These are phyloP conservation scores for Sebastes ruberrimus DNA, from an alignment of 2,797 vertebrate genomes.

Conservation along the genomic window DNA sequence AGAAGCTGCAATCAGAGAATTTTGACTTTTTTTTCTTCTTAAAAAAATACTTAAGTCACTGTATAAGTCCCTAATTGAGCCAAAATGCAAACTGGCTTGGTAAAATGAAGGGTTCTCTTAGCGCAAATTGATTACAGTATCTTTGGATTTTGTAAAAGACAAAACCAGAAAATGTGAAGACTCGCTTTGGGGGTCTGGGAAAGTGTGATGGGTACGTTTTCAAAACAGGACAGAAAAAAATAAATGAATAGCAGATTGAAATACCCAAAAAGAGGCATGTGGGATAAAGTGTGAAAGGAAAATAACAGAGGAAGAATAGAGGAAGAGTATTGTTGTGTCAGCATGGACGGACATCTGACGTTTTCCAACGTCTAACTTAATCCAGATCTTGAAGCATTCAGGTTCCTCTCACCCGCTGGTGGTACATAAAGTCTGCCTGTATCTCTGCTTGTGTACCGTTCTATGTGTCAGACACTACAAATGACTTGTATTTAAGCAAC, in stretches of 20 bases:
- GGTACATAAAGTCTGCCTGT: background rate
- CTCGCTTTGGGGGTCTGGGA: background rate
- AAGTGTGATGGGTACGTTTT: background rate
- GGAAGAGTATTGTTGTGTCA: background rate
- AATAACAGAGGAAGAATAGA: background rate
- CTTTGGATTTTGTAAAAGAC: too few relatives aligned
- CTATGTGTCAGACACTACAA: too few relatives aligned
- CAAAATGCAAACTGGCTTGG: background rate
- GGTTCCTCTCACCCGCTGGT: background rate
- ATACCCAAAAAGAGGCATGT: background rate
- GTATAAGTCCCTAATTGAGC: background rate
- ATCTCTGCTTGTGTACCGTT: background rate
- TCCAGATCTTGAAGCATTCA: background rate
- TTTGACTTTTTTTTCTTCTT: too few relatives aligned
- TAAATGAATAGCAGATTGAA: background rate
- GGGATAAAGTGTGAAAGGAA: background rate
- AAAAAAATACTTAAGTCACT: too few relatives aligned
- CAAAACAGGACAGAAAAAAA: background rate
- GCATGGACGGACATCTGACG: background rate
- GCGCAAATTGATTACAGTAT: background rate
- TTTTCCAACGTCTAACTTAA: background rate
- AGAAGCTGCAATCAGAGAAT: rapidly evolving
- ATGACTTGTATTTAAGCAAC: background rate
- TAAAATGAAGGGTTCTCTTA: background rate
- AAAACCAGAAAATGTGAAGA: background rate